Conservation (phyloP, 2,113 vertebrate genomes). For the Thamnaconus septentrionalis region DNA sequence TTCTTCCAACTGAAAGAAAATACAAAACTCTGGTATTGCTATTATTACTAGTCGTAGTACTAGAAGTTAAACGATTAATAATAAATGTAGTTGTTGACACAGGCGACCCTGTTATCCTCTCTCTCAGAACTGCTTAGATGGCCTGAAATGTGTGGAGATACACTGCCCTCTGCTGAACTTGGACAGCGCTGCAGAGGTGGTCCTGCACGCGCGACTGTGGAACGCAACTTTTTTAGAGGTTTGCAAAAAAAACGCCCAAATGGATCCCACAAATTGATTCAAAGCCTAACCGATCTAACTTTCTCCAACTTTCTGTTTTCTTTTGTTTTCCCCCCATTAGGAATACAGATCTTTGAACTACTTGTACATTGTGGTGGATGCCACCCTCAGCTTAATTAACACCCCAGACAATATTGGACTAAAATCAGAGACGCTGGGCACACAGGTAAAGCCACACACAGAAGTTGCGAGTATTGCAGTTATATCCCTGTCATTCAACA, state of each 20-base stretch:
- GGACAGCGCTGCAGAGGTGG: conserved; percentile 82
- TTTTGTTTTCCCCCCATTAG: conserved; percentile 57
- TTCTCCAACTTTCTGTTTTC: not conserved
- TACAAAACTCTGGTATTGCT: conserved; percentile 81
- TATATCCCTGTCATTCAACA: not conserved
- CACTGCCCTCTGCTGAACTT: conserved; percentile 85
- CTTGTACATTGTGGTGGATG: conserved; percentile 83
- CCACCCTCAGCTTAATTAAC: conserved; percentile 78
- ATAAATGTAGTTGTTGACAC: not conserved
- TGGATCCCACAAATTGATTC: not conserved
- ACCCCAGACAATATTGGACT: conserved; percentile 83
- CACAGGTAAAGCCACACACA: conserved; percentile 72
- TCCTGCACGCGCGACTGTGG: conserved; percentile 84
- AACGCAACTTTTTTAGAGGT: conserved; percentile 89
- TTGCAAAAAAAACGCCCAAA: not conserved
- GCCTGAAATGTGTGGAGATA: conserved; percentile 82
- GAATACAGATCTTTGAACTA: conserved; percentile 90
- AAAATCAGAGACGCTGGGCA: conserved; percentile 65
- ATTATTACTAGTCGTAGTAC: not conserved
- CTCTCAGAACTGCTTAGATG: conserved; percentile 79
- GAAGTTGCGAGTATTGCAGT: not conserved
- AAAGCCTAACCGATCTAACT: no score
- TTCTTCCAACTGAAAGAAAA: conserved; percentile 81
- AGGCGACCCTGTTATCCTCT: not conserved
- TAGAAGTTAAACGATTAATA: not conserved